phyloP scores from a whole-genome alignment of 2,888 invertebrate species.

The Tachina lurida region DNA sequence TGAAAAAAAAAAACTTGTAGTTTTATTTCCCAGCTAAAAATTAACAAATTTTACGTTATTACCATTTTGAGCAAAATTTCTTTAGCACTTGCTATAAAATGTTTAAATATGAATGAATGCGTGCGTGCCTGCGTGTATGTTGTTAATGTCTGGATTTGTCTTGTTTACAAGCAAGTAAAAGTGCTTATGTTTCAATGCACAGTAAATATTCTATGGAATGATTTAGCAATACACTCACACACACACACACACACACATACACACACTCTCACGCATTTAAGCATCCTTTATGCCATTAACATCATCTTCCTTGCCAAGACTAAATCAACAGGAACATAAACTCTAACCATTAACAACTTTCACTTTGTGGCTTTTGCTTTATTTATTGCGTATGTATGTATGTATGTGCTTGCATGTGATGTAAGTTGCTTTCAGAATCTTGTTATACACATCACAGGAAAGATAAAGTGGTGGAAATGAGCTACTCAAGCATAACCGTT shows the following conservation, averaged over 20 bases:
- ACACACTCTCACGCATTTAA: constrained; percentile 43
- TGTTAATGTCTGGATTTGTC: neutral
- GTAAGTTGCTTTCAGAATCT: constrained; percentile 60
- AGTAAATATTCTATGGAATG: constrained; percentile 25
- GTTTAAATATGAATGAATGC: neutral
- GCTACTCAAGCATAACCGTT: neutral
- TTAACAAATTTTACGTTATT: neutral
- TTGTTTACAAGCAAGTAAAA: constrained; percentile 34
- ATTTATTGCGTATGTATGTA: constrained; percentile 1
- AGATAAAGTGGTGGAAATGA: constrained; percentile 27
- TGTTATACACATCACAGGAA: constrained; percentile 39
- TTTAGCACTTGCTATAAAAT: neutral
- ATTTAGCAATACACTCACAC: constrained; percentile 23
- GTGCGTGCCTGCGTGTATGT: too few species aligned
- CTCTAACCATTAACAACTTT: constrained; percentile 69
- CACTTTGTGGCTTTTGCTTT: constrained; percentile 60
- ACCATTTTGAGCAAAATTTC: neutral
- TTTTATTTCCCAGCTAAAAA: neutral
- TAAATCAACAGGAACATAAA: constrained; percentile 69
- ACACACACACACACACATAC: constrained; percentile 6
- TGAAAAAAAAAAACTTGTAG: neutral
- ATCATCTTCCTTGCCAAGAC: constrained; percentile 60
- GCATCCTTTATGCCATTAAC: constrained; percentile 69
- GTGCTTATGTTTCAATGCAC: constrained; percentile 43
- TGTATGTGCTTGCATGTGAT: constrained; percentile 26